Evolutionary conservation across 2,113 vertebrate genomes (phyloP).

Genomic region (Chitala chitala): DNA sequence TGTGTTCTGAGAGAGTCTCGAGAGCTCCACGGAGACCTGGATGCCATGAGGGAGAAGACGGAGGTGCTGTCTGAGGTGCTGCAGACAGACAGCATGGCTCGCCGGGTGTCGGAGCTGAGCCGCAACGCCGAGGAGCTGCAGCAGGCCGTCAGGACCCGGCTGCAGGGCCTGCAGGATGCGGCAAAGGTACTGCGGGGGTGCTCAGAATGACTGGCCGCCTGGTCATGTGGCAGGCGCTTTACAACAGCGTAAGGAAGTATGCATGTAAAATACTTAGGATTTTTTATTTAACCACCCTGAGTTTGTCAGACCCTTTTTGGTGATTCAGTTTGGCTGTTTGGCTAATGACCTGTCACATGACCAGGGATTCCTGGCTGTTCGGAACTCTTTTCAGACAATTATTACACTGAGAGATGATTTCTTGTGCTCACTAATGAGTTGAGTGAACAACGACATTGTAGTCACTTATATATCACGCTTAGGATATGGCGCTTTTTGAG

Average conservation of each 20-base stretch:
- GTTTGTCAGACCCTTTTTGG: too few species aligned
- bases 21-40: slow-evolving; percentile 80
- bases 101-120: slow-evolving; percentile 80
- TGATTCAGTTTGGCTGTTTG: too few species aligned
- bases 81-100: slow-evolving; percentile 71
- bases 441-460: not conserved
- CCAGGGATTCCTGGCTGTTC: too few species aligned
- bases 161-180: slow-evolving; percentile 85
- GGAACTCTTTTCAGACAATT: too few species aligned
- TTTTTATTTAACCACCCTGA: too few species aligned
- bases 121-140: slow-evolving; percentile 74
- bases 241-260: too few species aligned
- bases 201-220: too few species aligned
- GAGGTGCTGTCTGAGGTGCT: slow-evolving; percentile 72
- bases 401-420: too few species aligned
- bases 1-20: slow-evolving; percentile 80
- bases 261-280: too few species aligned
- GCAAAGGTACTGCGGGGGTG: slow-evolving; percentile 71
- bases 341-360: too few species aligned
- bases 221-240: too few species aligned
- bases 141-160: slow-evolving; percentile 66
- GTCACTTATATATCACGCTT: slow-evolving; percentile 25
- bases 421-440: too few species aligned
- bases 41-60: slow-evolving; percentile 77
- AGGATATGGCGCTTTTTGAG: slow-evolving; percentile 92